phyloP scores from a whole-genome alignment of 2,888 invertebrate genomes.

The Drosophila antonietae region DNA sequence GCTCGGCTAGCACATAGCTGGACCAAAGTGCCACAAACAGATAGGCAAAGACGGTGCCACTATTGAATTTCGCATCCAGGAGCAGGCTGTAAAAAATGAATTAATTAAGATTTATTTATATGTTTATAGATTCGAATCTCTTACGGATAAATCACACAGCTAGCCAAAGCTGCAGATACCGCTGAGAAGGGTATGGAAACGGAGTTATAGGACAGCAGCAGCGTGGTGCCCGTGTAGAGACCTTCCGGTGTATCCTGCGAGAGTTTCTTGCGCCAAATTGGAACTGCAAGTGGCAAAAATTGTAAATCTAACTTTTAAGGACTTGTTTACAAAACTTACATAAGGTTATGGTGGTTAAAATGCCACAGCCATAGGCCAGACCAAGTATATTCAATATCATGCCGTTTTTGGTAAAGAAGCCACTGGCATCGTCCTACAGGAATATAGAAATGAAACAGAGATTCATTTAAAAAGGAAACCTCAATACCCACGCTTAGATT shows the following conservation, averaged over 20 bases:
- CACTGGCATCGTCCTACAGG: constrained; percentile 82
- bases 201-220: constrained; percentile 92
- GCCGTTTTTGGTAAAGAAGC: constrained; percentile 84
- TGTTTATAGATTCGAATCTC: constrained; percentile 56
- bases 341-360: constrained; percentile 82
- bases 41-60: constrained; percentile 86
- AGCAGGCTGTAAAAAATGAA: constrained; percentile 68
- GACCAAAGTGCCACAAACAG: constrained; percentile 92
- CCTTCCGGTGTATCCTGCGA: constrained; percentile 96
- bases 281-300: constrained; percentile 86
- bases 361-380: constrained; percentile 83
- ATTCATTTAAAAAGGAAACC: not conserved
- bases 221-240: constrained; percentile 93
- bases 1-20: constrained; percentile 93
- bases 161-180: constrained; percentile 89
- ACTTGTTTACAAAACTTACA: constrained; percentile 62
- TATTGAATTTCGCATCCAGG: constrained; percentile 80
- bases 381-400: constrained; percentile 84
- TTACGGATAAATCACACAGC: constrained; percentile 91
- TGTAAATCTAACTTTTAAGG: not conserved
- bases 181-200: constrained; percentile 93
- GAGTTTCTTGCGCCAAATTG: constrained; percentile 94
- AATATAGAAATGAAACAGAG: not conserved
- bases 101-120: not conserved
- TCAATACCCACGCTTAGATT: constrained; percentile 81